Percentiles rank a stretch among this genome's conserved stretches.
Conservation (phyloP, 1,140 invertebrate genomes). For the Philopotamus ludificatus region DNA sequence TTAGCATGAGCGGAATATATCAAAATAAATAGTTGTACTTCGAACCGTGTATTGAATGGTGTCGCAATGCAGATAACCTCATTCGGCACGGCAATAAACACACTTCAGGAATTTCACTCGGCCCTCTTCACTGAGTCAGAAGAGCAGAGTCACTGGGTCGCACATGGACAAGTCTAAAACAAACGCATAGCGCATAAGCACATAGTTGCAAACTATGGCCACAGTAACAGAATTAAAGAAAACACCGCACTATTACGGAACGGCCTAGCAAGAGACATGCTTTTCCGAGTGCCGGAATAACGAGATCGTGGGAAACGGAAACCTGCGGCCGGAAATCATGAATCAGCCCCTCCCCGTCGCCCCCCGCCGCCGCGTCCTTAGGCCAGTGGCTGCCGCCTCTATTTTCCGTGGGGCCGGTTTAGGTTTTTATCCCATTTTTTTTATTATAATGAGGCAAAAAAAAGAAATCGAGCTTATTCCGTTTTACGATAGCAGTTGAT, state of each 20-base stretch:
- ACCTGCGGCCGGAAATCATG: conserved; percentile 27
- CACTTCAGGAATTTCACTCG: background rate
- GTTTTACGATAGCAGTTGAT: conserved; percentile 29
- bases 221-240: conserved; percentile 4
- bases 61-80: too few relatives aligned
- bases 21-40: too few relatives aligned
- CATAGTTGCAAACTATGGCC: background rate
- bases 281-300: conserved; percentile 15
- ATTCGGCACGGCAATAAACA: too few relatives aligned
- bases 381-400: background rate
- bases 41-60: too few relatives aligned
- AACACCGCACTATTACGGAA: background rate
- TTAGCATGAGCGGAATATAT: too few relatives aligned
- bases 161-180: too few relatives aligned
- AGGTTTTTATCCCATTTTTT: conserved; percentile 9
- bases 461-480: conserved; percentile 29
- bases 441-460: conserved; percentile 29
- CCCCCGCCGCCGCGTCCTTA: background rate
- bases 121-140: too few relatives aligned
- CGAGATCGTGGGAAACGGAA: conserved; percentile 30
- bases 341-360: conserved; percentile 21
- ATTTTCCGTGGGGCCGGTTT: background rate
- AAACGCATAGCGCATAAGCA: background rate
- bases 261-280: background rate
- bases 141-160: too few relatives aligned